Evolutionary conservation across 2,888 invertebrate species (phyloP).

Genomic region (Cylloceria caligata): DNA sequence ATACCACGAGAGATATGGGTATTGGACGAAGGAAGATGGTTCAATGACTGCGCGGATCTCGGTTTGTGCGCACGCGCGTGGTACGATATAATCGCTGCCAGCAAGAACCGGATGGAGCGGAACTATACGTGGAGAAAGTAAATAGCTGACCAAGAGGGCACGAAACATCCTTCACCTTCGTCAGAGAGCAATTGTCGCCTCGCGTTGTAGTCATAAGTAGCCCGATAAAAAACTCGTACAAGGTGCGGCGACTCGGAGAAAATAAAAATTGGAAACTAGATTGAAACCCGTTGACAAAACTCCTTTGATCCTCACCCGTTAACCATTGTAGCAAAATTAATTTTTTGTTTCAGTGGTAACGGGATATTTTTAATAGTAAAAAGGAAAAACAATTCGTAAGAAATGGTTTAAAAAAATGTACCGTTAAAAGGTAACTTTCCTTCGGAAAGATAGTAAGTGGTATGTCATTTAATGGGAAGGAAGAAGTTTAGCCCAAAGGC

Average conservation of each 20-base stretch:
- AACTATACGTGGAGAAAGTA: slow-evolving; percentile 77
- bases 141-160: slow-evolving; percentile 67
- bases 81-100: slow-evolving; percentile 49
- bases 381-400: no score
- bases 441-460: not conserved
- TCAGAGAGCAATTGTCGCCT: slow-evolving; percentile 53
- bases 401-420: no score
- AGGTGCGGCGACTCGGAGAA: not conserved
- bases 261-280: not conserved
- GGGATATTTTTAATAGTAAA: no score
- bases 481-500: slow-evolving; percentile 8
- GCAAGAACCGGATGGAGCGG: slow-evolving; percentile 59
- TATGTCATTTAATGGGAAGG: not conserved
- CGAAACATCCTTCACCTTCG: slow-evolving; percentile 81
- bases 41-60: slow-evolving; percentile 12
- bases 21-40: slow-evolving; percentile 28
- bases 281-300: no score
- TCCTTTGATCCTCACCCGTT: no score
- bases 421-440: not conserved
- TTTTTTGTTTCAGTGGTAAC: no score
- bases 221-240: not conserved
- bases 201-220: not conserved
- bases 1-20: not conserved
- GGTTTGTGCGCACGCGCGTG: slow-evolving; percentile 30
- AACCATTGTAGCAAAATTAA: no score